phyloP scores from a whole-genome alignment of 2,888 invertebrate species.

The Volucella bombylans region DNA sequence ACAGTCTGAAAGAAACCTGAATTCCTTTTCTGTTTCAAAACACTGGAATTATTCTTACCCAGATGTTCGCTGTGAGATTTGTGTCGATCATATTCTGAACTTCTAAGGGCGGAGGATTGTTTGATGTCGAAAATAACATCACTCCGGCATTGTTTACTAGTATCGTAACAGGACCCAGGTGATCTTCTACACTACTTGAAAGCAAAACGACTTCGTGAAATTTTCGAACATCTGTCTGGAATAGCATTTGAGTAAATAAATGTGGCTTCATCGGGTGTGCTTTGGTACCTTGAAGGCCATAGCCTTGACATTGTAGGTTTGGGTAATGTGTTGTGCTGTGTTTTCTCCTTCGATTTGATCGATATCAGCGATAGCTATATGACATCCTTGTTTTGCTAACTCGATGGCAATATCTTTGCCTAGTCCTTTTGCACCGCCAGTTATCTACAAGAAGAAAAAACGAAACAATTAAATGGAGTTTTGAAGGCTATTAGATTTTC shows the following conservation, averaged over 20 bases:
- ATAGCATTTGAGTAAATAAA: neutral
- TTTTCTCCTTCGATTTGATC: constrained; percentile 76
- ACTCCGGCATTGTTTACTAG: constrained; percentile 83
- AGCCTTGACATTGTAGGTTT: constrained; percentile 75
- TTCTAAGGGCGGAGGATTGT: constrained; percentile 77
- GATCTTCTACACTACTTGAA: constrained; percentile 75
- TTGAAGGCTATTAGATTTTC: too few relatives aligned
- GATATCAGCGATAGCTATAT: constrained; percentile 79
- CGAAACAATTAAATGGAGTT: too few relatives aligned
- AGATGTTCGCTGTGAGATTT: constrained; percentile 81
- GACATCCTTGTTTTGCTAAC: constrained; percentile 79
- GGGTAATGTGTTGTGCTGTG: constrained; percentile 76
- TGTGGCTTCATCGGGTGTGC: neutral
- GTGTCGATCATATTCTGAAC: constrained; percentile 81
- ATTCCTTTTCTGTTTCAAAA: neutral
- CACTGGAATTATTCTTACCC: constrained; percentile 77
- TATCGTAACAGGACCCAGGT: constrained; percentile 81
- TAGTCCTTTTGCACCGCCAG: constrained; percentile 21
- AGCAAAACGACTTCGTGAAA: constrained; percentile 76
- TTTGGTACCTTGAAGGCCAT: constrained; percentile 77
- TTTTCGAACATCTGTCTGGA: constrained; percentile 78
- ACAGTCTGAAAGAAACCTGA: constrained; percentile 77
- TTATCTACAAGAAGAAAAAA: neutral
- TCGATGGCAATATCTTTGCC: constrained; percentile 77
- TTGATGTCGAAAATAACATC: constrained; percentile 72